Base-by-base conservation (phyloP, 2,888 invertebrate species). In the Lomographa bimaculata region DNA sequence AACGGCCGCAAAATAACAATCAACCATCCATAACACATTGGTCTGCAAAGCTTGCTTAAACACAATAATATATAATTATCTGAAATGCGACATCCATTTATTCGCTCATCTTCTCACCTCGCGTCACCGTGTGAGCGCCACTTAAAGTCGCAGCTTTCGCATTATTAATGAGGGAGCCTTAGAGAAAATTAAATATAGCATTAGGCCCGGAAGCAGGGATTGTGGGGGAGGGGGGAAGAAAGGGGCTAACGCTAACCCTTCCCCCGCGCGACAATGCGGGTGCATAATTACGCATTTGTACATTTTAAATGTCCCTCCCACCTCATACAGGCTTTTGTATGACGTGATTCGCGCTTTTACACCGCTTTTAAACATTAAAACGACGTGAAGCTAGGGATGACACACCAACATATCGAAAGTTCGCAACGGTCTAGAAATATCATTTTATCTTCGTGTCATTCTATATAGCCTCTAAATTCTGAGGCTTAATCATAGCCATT, bases 101-200 rank as follows among this genome's bases (percentile, higher is more conserved):
- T 71, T 76, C 57, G 60, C 59, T 70, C 68, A 75, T 84, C 80
- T 70, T 40, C 54, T 61, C 58, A 62, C 54, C 67, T 65, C 72
- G 59, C 73, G 64, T 64, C 70, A 71, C 66, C 85, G 84, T 85
- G 79, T 82, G 83, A 82, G 85, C 87, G 85, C 81, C 87, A 86
- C 89, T 89, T 89, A 80, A 86, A 87, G 87, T 87, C 83, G 83
- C 79, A 82, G 77, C 79, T 78, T 82, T 80, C 84, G 78, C 79
- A 85, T 85, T 89, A 89, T 87, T 89, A 89, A 89, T 87, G 89
- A 87, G 86, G 73, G 84, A 85, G 87, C 82, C 87, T 87, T 87
- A 86, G 85, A 86, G 85, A 89, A 89, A 89, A 89, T 89, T 89
- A 89, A 89, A 89, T 89, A 89, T 87, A 87, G 87, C 89, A 89